Base-by-base conservation (phyloP, 1,140 invertebrate genomes). In the Drosophila nikananu region DNA sequence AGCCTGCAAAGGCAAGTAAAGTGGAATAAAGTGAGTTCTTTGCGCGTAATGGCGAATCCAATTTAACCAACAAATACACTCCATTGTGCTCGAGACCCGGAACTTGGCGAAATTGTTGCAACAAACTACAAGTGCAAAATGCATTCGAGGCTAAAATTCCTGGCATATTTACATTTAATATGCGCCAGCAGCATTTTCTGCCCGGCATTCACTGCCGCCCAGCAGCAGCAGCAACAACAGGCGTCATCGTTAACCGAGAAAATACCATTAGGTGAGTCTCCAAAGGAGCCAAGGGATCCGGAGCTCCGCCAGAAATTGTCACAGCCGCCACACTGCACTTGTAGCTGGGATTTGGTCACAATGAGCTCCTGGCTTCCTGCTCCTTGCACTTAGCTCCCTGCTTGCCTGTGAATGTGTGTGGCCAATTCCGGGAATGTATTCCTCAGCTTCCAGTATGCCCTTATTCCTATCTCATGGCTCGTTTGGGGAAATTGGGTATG, bases 191-290 rank as follows among this genome's bases (percentile, higher is more conserved):
- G 83, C 79, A 83, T 83, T 86, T 86, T 76, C 60, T 81, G 62
- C 63, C 54, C 82, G 73, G 81, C 83, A 87, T 78, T 81, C 59
- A 87, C 81, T 76, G 70, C 70, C 80, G 84, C 84, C 48, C 89
- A 71, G 25, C 63, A 77, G 30, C 79, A 74, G 25, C 80, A 72
- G 54, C 81, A 91, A 81, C 70, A 82, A 64, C 80, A 81, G 64
- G 58, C 70, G 60, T 71, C 78, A 76, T 89, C 83, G 80, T 86
- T 86, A 91, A 92, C 91, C 77, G 91, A 92, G 86, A 92, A 92
- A 92, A 92, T 92, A 86, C 91, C 91, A 87, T 92, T 92, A 92
- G 91, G 91, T 92, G 81, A 92, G 91, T 92, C 76, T 80, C 71
- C 72, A 39, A 63, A 66, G 39, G 46, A 72, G 63, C 60, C 48